Evolutionary conservation across 1,140 invertebrate species (phyloP).

Genomic region (Zaprionus davidi): DNA sequence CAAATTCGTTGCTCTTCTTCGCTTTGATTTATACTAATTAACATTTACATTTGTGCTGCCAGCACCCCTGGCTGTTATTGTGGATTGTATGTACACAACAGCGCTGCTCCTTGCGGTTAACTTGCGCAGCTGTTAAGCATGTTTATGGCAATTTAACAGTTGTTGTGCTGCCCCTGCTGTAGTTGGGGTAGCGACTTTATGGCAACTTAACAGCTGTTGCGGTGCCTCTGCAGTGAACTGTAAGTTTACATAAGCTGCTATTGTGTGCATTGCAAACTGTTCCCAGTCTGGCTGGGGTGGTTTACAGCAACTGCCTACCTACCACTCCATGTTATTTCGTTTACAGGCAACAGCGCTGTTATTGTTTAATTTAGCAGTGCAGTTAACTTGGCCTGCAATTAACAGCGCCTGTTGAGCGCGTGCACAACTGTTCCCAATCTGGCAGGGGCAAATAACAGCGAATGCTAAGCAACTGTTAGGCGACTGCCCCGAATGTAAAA

Average conservation of each 20-base stretch:
- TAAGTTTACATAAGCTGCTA: background rate
- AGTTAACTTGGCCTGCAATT: background rate
- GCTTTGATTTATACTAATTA: background rate
- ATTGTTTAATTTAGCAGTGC: no score
- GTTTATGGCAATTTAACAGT: slow-evolving; percentile 27
- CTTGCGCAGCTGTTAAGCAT: background rate
- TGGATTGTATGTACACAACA: slow-evolving; percentile 3
- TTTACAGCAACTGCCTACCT: background rate
- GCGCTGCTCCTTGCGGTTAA: slow-evolving; percentile 18
- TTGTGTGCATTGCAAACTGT: background rate
- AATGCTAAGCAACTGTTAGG: background rate
- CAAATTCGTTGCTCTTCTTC: background rate
- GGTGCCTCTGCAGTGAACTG: background rate
- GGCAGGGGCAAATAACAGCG: background rate
- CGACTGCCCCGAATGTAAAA: background rate
- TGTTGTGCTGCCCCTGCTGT: background rate
- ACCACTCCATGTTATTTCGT: no score
- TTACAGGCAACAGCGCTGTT: no score
- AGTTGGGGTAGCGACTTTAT: background rate
- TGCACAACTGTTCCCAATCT: slow-evolving; percentile 50
- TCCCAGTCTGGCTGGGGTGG: background rate
- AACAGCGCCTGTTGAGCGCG: background rate
- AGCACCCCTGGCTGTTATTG: background rate
- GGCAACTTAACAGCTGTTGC: background rate
- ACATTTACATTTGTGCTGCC: no score